Evolutionary conservation across 2,797 vertebrate genomes (phyloP).

Genomic region (Rhyacichthys aspro): DNA sequence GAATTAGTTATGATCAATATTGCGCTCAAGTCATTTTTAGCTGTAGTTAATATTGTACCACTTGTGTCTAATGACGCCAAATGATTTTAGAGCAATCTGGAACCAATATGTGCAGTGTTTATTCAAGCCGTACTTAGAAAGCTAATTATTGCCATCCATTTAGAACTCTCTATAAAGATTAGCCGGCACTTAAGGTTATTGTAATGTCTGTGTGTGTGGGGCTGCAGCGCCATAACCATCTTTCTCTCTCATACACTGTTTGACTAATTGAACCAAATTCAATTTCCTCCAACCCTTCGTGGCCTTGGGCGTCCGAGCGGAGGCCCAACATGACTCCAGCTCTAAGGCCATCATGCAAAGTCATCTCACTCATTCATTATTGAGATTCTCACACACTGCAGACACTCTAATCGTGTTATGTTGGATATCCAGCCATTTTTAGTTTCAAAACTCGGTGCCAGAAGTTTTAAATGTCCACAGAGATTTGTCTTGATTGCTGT

Average conservation of each 20-base stretch:
- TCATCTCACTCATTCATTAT: slow-evolving; percentile 32
- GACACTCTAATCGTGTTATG: slow-evolving; percentile 7
- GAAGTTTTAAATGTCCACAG: background rate
- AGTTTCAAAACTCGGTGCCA: slow-evolving; percentile 4
- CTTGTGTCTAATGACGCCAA: slow-evolving; percentile 28
- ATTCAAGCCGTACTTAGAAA: slow-evolving; percentile 1
- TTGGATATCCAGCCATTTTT: slow-evolving; percentile 33
- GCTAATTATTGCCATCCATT: slow-evolving; percentile 17
- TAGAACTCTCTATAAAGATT: slow-evolving; percentile 26
- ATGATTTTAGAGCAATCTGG: slow-evolving; percentile 11
- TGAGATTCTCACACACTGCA: slow-evolving; percentile 24
- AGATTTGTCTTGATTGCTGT: background rate
- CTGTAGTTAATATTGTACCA: slow-evolving; percentile 15
- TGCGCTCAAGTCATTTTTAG: background rate
- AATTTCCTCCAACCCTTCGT: slow-evolving; percentile 15
- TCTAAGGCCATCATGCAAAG: slow-evolving; percentile 17
- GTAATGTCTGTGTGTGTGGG: slow-evolving; percentile 5
- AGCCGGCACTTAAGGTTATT: slow-evolving; percentile 19
- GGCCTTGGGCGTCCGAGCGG: slow-evolving; percentile 6
- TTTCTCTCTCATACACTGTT: slow-evolving; percentile 14
- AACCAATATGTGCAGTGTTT: background rate
- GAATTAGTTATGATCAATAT: background rate
- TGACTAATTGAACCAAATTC: slow-evolving; percentile 41
- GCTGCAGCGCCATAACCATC: background rate
- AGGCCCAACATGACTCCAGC: slow-evolving; percentile 16